Conservation (phyloP, 2,888 invertebrate genomes). For the Polymixis lichenea region DNA sequence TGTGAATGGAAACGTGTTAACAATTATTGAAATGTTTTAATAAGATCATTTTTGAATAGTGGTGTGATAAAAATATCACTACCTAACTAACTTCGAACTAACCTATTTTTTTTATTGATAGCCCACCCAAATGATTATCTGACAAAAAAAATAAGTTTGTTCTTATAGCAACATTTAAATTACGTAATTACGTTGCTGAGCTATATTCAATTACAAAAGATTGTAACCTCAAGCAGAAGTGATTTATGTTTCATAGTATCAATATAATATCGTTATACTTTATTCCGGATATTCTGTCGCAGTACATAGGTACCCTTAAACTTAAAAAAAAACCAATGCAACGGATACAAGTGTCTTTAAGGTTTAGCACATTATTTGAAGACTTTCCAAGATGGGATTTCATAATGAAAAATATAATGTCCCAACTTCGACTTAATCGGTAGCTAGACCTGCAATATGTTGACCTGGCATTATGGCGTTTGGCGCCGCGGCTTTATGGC, state of each 20-base stretch:
- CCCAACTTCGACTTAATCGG: not conserved
- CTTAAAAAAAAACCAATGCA: not conserved
- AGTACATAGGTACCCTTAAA: not conserved
- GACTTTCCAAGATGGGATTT: not conserved
- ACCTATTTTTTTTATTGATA: conserved; percentile 11
- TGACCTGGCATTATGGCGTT: not conserved
- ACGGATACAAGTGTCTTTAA: not conserved
- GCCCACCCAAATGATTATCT: not conserved
- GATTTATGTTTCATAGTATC: not conserved
- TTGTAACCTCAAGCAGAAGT: not conserved
- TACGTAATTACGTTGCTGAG: not conserved
- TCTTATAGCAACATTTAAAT: not conserved
- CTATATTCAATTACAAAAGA: conserved; percentile 3
- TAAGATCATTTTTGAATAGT: not conserved
- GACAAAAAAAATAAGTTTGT: not conserved
- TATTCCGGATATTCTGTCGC: not conserved
- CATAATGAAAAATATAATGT: not conserved
- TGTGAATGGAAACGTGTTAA: not conserved
- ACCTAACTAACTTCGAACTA: not conserved
- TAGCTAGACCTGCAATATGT: no score
- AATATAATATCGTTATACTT: not conserved
- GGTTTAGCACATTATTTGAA: not conserved
- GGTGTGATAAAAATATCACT: conserved; percentile 1
- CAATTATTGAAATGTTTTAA: not conserved
- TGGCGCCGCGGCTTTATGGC: not conserved